Evolutionary conservation across 2,113 vertebrate species (phyloP), one percentile per base, ranked within the genome.

Genomic region (Coreoperca whiteheadi): DNA sequence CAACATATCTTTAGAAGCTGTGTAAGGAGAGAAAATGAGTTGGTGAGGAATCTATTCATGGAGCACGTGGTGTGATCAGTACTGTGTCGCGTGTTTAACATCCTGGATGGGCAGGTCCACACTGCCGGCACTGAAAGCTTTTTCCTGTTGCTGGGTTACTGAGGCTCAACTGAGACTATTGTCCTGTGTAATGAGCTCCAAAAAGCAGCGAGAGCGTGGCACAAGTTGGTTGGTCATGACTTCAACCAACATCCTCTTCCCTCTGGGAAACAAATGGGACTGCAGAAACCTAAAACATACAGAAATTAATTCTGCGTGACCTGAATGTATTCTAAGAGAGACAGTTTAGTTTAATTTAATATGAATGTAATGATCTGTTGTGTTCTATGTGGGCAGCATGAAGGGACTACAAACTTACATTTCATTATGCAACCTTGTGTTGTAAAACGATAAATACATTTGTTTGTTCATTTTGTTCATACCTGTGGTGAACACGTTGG

Each of bases 101-200:
- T 20, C 60, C 34, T 51, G 15, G 48, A 84, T 70, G 85, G 73
- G 85, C 8, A 28, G 74, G 20, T 71, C 73, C 66, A 59, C 37
- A 21, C 67, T 23, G 54, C 50, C 39, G 32, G 53, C 14, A 39
- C 51, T 34, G 37, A 82, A 64, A 63, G 54, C 15, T 71, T 83
- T 75, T 77, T 82, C 60, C 79, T 89, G 91, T 89, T 91, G 85
- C 90, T 1, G 56, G 71, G 89, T 75, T 77, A 89, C 90, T 25
- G 70, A 72, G 39, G 15, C 43, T 57, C n/a, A 63, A n/a, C 69
- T 46, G 41, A 64, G 11, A 20, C 69, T 25, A 77, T 84, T 86
- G 69, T 86, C 34, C 66, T 30, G n/a, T 34, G 23, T 30, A 56
- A 34, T 41, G 32, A 65, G 61, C 63, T 50, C n/a, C 67, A 43